These are phyloP conservation scores for Ceratina calcarata DNA, from an alignment of 1,140 invertebrate species.

Conservation along the genomic window DNA sequence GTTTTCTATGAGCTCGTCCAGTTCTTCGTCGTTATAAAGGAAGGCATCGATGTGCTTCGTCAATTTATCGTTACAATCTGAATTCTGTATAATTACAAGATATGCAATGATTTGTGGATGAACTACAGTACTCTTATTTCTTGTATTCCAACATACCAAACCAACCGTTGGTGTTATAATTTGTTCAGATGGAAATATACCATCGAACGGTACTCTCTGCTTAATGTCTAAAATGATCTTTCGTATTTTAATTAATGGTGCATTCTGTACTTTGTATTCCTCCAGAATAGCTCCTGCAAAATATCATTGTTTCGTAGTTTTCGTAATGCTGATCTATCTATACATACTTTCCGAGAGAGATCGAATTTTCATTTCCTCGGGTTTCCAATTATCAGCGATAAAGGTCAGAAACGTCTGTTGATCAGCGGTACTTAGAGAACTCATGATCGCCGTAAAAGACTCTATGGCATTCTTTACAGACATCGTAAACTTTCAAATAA, in stretches of 20 bases:
- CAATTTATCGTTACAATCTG: conserved; percentile 82
- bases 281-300: conserved; percentile 15
- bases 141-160: conserved; percentile 68
- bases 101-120: conserved; percentile 9
- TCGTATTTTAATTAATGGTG: conserved; percentile 72
- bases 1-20: conserved; percentile 83
- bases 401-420: conserved; percentile 66
- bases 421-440: conserved; percentile 48
- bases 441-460: conserved; percentile 33
- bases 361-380: conserved; percentile 36
- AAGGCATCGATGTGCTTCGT: conserved; percentile 88
- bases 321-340: not conserved
- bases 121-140: conserved; percentile 1
- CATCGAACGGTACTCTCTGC: conserved; percentile 81
- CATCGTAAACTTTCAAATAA: not conserved
- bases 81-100: conserved; percentile 77
- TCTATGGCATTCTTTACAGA: conserved; percentile 2
- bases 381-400: conserved; percentile 69
- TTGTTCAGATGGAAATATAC: conserved; percentile 82
- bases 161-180: conserved; percentile 81
- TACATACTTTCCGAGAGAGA: not conserved
- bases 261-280: conserved; percentile 49
- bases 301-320: not conserved
- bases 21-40: conserved; percentile 84
- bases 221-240: conserved; percentile 81